Conservation (phyloP, 2,888 invertebrate species). For the Melitaea athalia region DNA sequence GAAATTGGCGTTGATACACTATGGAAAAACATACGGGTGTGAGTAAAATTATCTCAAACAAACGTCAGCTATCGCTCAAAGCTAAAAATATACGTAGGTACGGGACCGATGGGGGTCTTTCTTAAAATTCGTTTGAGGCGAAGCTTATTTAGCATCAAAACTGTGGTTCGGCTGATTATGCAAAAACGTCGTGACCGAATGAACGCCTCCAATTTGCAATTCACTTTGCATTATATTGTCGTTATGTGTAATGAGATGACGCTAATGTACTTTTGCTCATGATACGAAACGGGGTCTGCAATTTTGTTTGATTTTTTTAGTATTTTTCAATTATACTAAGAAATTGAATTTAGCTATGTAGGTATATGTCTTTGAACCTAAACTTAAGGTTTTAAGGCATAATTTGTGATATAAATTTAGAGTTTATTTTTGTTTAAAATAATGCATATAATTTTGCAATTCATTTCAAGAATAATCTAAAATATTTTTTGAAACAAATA, state of each 20-base stretch:
- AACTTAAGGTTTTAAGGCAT: neutral
- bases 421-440: neutral
- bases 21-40: constrained; percentile 13
- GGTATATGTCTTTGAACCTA: neutral
- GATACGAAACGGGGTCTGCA: constrained; percentile 10
- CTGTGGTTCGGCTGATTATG: constrained; percentile 69
- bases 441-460: neutral
- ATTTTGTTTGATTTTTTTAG: neutral
- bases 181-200: constrained; percentile 56
- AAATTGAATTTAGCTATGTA: neutral
- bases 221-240: constrained; percentile 56
- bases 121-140: constrained; percentile 56
- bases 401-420: neutral
- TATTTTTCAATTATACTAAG: neutral
- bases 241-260: constrained; percentile 52
- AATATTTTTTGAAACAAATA: neutral
- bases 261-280: constrained; percentile 42
- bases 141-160: constrained; percentile 66
- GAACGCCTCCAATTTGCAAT: constrained; percentile 64
- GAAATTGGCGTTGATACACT: constrained; percentile 17
- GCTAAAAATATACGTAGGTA: constrained; percentile 38
- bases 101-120: constrained; percentile 41
- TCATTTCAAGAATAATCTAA: neutral
- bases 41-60: constrained; percentile 22
- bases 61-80: constrained; percentile 23